These are phyloP conservation scores for Capreolus pygargus DNA, from an alignment of 2,113 vertebrate species.

Conservation along the genomic window DNA sequence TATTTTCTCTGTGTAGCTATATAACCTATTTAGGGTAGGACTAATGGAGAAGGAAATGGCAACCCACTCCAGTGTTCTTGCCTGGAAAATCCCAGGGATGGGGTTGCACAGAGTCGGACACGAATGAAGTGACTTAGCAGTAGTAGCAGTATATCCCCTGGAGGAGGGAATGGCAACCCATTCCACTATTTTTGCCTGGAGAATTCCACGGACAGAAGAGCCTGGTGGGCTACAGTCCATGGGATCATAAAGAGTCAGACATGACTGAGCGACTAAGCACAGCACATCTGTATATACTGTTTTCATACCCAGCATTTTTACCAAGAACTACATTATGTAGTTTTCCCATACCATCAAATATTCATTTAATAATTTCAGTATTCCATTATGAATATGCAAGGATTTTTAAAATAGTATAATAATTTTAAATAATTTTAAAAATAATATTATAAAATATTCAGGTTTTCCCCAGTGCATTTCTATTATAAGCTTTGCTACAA, in stretches of 20 bases:
- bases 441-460: not conserved
- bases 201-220: not conserved
- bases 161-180: not conserved
- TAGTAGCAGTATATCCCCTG: not conserved
- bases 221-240: not conserved
- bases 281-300: not conserved
- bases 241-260: not conserved
- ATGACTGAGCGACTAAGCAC: accelerated
- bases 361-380: not conserved
- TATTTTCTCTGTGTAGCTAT: not conserved
- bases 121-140: too few relatives aligned
- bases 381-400: not conserved
- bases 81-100: not conserved
- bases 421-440: not conserved
- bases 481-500: not conserved
- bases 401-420: not conserved
- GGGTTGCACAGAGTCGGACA: too few relatives aligned
- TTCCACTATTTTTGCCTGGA: not conserved
- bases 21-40: not conserved
- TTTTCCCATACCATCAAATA: not conserved
- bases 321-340: not conserved
- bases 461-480: not conserved
- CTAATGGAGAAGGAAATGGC: not conserved
- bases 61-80: not conserved
- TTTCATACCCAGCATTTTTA: not conserved